phyloP scores from a whole-genome alignment of 2,797 vertebrate species.

The Furcifer pardalis region DNA sequence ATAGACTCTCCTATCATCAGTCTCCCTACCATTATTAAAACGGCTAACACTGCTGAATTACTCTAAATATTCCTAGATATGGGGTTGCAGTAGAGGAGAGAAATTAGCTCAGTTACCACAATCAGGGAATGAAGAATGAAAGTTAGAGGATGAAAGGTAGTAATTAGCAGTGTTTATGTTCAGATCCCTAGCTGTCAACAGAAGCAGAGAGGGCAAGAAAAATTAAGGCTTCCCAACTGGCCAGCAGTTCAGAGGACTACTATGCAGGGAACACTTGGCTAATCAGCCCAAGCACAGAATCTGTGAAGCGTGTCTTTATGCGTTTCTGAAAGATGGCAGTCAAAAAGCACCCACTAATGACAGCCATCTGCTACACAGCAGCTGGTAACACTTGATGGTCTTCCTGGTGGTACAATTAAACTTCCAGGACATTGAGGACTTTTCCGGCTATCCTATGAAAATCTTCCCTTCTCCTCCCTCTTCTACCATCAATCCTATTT shows the following conservation, averaged over 20 bases:
- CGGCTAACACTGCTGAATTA: neutral
- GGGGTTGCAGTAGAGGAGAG: neutral
- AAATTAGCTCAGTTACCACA: neutral
- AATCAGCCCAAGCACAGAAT: constrained; percentile 33
- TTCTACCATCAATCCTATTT: neutral
- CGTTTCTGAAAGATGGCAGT: constrained; percentile 21
- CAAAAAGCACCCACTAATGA: constrained; percentile 43
- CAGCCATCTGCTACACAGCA: constrained; percentile 62
- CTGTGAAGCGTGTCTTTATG: constrained; percentile 28
- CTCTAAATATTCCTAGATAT: constrained; percentile 19
- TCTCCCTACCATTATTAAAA: neutral
- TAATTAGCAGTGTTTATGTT: constrained; percentile 9
- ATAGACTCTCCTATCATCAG: neutral
- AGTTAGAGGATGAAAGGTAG: neutral
- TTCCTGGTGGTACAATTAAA: constrained; percentile 47
- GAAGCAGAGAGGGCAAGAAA: constrained; percentile 17
- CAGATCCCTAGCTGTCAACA: neutral
- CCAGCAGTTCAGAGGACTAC: constrained; percentile 9
- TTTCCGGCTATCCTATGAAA: constrained; percentile 18
- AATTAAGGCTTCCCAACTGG: constrained; percentile 17
- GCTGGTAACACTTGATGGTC: constrained; percentile 56
- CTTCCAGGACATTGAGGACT: constrained; percentile 16
- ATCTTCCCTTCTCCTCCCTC: neutral
- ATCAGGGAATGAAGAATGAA: neutral
- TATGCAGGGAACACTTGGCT: constrained; percentile 9